These are phyloP conservation scores for Drosophila littoralis DNA, from an alignment of 1,140 invertebrate genomes.

Conservation along the genomic window DNA sequence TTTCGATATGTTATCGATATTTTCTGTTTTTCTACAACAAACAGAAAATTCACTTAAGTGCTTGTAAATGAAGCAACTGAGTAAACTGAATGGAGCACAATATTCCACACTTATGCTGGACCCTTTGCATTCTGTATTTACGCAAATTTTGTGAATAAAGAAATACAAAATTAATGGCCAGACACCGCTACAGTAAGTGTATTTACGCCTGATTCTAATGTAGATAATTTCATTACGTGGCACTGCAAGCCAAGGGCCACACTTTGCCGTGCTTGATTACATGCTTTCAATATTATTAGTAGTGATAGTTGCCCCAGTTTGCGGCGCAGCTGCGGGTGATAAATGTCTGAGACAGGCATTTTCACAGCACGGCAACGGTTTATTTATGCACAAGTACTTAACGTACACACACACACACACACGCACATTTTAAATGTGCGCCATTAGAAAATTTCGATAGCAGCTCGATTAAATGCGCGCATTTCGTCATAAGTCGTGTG, in stretches of 20 bases:
- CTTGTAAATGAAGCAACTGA: no score
- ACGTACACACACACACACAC: not conserved
- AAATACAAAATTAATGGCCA: no score
- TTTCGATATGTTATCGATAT: no score
- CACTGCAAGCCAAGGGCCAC: not conserved
- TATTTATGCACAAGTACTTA: constrained; percentile 5
- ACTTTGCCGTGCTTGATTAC: constrained; percentile 8
- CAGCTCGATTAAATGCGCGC: constrained; percentile 5
- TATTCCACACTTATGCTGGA: no score
- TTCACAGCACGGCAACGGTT: not conserved
- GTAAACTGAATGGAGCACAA: no score
- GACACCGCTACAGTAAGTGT: not conserved
- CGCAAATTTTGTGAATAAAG: no score
- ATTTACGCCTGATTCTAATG: constrained; percentile 1
- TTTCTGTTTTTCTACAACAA: no score
- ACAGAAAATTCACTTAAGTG: no score
- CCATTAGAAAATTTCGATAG: constrained; percentile 2
- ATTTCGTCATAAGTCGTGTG: not conserved
- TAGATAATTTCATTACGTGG: constrained; percentile 1
- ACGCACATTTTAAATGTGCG: not conserved
- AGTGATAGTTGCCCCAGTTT: constrained; percentile 3
- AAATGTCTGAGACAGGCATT: constrained; percentile 10
- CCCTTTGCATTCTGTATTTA: no score
- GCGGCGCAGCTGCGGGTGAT: not conserved
- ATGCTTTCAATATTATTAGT: constrained; percentile 3